phyloP scores from a whole-genome alignment of 2,113 vertebrate species.

The Leucosticte australis region DNA sequence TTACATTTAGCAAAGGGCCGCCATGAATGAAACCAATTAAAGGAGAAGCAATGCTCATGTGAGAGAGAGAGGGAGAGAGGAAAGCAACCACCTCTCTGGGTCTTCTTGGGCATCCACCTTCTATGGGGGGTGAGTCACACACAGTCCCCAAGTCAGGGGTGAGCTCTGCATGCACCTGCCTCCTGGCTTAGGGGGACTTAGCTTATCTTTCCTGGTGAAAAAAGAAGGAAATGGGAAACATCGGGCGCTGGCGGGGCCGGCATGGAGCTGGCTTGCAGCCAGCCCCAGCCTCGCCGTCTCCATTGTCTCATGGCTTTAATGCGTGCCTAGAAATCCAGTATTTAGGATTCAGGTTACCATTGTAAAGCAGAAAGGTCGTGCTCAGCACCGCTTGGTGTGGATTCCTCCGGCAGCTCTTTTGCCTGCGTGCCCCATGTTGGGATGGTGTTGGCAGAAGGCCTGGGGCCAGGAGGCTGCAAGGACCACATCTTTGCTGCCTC shows the following conservation, averaged over 20 bases:
- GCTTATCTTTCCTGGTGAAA: background rate
- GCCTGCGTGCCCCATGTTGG: constrained; percentile 13
- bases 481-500: background rate
- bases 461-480: background rate
- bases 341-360: constrained; percentile 68
- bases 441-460: background rate
- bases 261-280: constrained; percentile 50
- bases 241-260: background rate
- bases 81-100: background rate
- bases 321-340: constrained; percentile 67
- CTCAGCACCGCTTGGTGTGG: constrained; percentile 23
- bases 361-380: constrained; percentile 56
- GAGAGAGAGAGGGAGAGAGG: background rate
- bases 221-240: constrained; percentile 43
- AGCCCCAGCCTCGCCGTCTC: constrained; percentile 32
- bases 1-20: constrained; percentile 77
- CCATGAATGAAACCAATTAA: constrained; percentile 67
- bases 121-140: background rate
- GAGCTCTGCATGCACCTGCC: background rate
- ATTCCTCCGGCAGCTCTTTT: constrained; percentile 48
- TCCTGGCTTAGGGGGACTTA: constrained; percentile 8
- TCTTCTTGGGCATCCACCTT: background rate
- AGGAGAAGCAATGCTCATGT: background rate
- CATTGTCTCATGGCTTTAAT: constrained; percentile 66
- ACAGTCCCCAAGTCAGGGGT: background rate